phyloP scores from a whole-genome alignment of 2,888 invertebrate genomes.

The Stegana nigrithorax region DNA sequence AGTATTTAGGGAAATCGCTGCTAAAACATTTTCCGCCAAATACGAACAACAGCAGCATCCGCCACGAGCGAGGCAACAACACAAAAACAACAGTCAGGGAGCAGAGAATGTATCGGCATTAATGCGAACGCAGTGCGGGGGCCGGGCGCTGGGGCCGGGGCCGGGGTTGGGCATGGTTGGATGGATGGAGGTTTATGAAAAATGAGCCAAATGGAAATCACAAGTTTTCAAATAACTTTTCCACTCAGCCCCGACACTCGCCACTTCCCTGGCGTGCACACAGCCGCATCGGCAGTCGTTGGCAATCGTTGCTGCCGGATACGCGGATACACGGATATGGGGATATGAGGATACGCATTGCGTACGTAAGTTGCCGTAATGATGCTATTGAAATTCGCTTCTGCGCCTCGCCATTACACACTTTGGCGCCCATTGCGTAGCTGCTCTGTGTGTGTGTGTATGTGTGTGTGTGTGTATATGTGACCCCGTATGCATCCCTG shows the following conservation, averaged over 20 bases:
- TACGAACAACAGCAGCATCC: conserved; percentile 2
- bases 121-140: neutral
- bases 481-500: too few relatives aligned
- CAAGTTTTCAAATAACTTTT: conserved; percentile 41
- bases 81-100: neutral
- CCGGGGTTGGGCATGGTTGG: conserved; percentile 10
- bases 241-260: conserved; percentile 28
- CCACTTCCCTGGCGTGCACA: neutral
- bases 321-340: neutral
- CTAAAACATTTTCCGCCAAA: conserved; percentile 45
- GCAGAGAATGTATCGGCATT: neutral
- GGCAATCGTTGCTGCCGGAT: neutral
- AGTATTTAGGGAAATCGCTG: conserved; percentile 63
- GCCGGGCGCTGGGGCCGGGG: conserved; percentile 15
- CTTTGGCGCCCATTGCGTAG: neutral
- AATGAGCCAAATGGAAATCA: conserved; percentile 24
- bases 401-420: neutral
- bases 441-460: neutral
- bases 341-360: conserved; percentile 21
- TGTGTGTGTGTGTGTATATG: conserved; percentile 28
- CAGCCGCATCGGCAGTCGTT: conserved; percentile 24
- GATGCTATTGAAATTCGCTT: conserved; percentile 5
- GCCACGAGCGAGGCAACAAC: neutral
- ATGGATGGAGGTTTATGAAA: conserved; percentile 19
- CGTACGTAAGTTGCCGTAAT: conserved; percentile 50